Evolutionary conservation across 2,797 vertebrate genomes (phyloP), one percentile per base, ranked within the genome.

Genomic region (Anniella stebbinsi): DNA sequence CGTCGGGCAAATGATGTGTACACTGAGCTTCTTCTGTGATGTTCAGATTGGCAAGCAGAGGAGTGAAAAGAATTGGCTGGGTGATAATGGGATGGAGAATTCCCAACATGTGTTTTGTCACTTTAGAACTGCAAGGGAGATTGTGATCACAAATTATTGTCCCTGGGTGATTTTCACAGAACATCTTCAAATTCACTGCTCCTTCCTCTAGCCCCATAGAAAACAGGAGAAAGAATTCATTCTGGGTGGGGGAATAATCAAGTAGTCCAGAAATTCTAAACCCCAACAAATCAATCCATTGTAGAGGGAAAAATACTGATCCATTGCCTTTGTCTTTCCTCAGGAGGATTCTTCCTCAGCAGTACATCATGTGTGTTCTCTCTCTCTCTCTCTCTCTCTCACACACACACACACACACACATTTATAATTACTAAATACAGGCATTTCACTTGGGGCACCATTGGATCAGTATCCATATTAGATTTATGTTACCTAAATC

Each of bases 41-140:
- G 88, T 90, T 87, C 86, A 86, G 81, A 90, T 88, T 92, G 70
- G 63, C 38, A 86, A 88, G 82, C 78, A 80, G 83, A 77, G 63
- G 70, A 82, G 83, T 88, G 84, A 90, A 90, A 86, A 88, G 77
- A 41, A 60, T 63, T 75, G 88, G 66, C 57, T 81, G 83, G 88
- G 88, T 73, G 86, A 78, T 90, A 86, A 82, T 85, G 89, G 78
- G 36, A 57, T 86, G 57, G 73, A 48, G 82, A 83, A 73, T 85
- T 80, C 60, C 84, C 48, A 38, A 67, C 76, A 63, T 88, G 36
- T 78, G 75, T 86, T 77, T 86, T 67, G 51, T 85, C 51, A 57
- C 57, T 88, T 86, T 85, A 82, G 78, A 86, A 48, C 72, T 73
- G 30, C 45, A 54, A 80, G 77, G 77, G 82, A 78, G 72, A 72